Evolutionary conservation across 2,113 vertebrate genomes (phyloP).

Genomic region (Campylomormyrus numenius): DNA sequence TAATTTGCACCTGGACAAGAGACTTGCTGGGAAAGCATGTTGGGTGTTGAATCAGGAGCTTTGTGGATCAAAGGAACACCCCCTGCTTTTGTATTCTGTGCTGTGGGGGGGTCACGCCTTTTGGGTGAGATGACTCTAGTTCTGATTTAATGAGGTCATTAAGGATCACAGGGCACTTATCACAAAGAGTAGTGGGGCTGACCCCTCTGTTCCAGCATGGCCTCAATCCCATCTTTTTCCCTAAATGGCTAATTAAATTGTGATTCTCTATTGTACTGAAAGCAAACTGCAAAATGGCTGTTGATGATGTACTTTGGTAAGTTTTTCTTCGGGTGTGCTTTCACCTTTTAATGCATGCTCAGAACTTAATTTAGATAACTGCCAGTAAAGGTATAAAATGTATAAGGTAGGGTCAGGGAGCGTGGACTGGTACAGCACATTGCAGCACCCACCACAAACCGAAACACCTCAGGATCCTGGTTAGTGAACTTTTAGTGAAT

Average conservation of each 20-base stretch:
- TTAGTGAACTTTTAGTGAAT: not conserved
- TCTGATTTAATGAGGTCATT: slow-evolving; percentile 3
- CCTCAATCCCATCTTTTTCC: not conserved
- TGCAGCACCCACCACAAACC: not conserved
- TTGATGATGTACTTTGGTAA: not conserved
- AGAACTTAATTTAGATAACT: not conserved
- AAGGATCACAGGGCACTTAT: slow-evolving; percentile 3
- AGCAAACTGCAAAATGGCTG: not conserved
- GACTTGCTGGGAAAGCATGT: not conserved
- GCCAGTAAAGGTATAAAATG: not conserved
- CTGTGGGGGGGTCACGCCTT: not conserved
- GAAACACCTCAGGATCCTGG: not conserved
- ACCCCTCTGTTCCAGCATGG: not conserved
- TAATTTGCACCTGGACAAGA: not conserved
- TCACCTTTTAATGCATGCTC: not conserved
- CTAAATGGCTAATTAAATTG: slow-evolving; percentile 1
- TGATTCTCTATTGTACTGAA: not conserved
- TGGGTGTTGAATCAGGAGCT: not conserved
- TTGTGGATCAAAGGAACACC: not conserved
- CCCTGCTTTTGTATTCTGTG: not conserved
- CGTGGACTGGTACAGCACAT: not conserved
- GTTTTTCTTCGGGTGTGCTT: not conserved
- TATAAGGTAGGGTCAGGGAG: not conserved
- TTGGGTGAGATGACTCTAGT: not conserved
- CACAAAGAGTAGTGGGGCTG: not conserved